phyloP scores from a whole-genome alignment of 2,797 vertebrate genomes.

The Merluccius polli region DNA sequence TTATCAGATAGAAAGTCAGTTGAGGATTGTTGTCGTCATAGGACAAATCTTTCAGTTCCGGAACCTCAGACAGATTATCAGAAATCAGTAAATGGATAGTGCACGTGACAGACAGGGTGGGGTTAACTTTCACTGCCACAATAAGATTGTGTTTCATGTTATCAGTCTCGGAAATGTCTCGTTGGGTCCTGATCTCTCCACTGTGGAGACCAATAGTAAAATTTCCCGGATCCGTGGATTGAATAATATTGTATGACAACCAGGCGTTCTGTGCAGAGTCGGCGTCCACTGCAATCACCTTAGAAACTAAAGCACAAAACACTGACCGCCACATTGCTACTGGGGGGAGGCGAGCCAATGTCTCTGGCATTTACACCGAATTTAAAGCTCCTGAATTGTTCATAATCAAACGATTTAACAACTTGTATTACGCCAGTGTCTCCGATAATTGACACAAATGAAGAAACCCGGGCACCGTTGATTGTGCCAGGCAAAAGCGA shows the following conservation, averaged over 20 bases:
- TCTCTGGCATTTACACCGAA: neutral
- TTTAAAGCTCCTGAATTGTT: neutral
- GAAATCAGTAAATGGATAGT: neutral
- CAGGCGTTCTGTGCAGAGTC: neutral
- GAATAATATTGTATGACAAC: neutral
- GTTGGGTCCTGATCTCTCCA: neutral
- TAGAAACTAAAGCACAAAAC: neutral
- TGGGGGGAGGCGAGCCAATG: neutral
- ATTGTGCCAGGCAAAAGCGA: conserved; percentile 50
- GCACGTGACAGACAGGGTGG: neutral
- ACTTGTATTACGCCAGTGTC: neutral
- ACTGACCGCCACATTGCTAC: neutral
- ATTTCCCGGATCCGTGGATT: neutral
- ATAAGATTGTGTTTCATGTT: conserved; percentile 16
- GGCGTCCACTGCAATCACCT: neutral
- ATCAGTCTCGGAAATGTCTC: neutral
- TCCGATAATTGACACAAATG: neutral
- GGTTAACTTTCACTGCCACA: neutral
- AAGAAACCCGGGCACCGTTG: conserved; percentile 19
- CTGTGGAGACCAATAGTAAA: neutral
- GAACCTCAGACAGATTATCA: neutral
- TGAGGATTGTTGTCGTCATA: neutral
- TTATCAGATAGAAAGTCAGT: neutral
- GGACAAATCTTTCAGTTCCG: neutral
- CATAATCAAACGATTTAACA: neutral